phyloP scores from a whole-genome alignment of 2,888 invertebrate genomes.

The Volucella inflata region DNA sequence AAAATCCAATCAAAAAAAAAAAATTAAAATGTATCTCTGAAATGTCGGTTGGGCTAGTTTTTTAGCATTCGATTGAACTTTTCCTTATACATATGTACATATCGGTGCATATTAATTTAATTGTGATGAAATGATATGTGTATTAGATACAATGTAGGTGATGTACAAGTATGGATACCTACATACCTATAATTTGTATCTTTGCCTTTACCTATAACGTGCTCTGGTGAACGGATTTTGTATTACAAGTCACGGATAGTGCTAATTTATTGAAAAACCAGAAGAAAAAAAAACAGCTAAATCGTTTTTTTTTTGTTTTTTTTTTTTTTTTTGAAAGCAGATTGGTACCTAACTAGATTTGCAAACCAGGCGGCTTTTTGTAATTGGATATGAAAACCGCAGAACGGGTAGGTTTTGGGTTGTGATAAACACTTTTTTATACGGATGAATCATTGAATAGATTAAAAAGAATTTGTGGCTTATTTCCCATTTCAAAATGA shows the following conservation, averaged over 20 bases:
- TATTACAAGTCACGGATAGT: slow-evolving; percentile 9
- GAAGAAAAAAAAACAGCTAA: not conserved
- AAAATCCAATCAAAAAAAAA: not conserved
- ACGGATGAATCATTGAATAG: slow-evolving; percentile 17
- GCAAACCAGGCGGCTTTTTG: slow-evolving; percentile 5
- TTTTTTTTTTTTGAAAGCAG: too few species aligned
- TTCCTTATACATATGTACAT: slow-evolving; percentile 30
- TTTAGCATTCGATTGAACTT: slow-evolving; percentile 26
- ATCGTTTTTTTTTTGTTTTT: too few species aligned
- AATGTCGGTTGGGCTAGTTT: not conserved
- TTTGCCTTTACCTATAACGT: not conserved
- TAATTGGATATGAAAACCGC: slow-evolving; percentile 30
- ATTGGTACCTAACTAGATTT: slow-evolving; percentile 17
- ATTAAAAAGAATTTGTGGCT: slow-evolving; percentile 23
- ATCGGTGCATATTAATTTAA: slow-evolving; percentile 29
- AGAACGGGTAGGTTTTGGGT: slow-evolving; percentile 14
- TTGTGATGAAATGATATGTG: slow-evolving; percentile 41
- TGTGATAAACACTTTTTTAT: slow-evolving; percentile 1
- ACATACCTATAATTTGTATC: not conserved
- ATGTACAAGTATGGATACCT: not conserved
- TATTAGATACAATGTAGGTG: slow-evolving; percentile 22
- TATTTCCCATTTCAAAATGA: not conserved
- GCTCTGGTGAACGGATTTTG: not conserved
- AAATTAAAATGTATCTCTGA: not conserved
- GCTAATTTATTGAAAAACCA: slow-evolving; percentile 20